phyloP scores from a whole-genome alignment of 2,888 invertebrate genomes.

The Sphaeridia pumilis region DNA sequence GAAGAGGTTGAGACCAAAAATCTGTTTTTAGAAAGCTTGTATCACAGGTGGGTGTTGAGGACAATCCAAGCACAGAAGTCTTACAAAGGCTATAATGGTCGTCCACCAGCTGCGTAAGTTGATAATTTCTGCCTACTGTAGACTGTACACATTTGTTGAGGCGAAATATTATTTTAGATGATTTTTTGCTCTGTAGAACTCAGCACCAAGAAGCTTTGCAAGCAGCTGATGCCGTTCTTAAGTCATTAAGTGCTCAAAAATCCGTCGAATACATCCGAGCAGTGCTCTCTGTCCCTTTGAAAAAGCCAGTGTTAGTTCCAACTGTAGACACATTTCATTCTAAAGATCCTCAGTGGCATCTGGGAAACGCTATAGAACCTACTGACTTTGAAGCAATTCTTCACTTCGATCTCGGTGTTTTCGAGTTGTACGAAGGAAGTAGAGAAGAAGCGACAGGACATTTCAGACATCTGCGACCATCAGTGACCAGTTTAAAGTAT shows the following conservation, averaged over 20 bases:
- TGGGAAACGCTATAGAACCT: slow-evolving; percentile 20
- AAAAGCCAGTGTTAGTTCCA: slow-evolving; percentile 12
- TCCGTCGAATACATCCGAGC: slow-evolving; percentile 22
- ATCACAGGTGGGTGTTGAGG: slow-evolving; percentile 72
- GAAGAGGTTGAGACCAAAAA: slow-evolving; percentile 36
- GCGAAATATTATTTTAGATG: slow-evolving; percentile 4
- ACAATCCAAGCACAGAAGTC: slow-evolving; percentile 45
- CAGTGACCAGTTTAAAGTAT: slow-evolving; percentile 29
- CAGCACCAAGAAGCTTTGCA: slow-evolving; percentile 1
- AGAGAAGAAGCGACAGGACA: slow-evolving; percentile 23
- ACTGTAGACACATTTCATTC: slow-evolving; percentile 14
- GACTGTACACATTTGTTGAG: too few species aligned
- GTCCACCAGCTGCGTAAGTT: neutral
- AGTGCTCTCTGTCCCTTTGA: neutral
- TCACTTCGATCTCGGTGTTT: slow-evolving; percentile 32
- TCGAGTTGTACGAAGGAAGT: slow-evolving; percentile 28
- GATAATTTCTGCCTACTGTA: too few species aligned
- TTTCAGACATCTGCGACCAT: slow-evolving; percentile 29
- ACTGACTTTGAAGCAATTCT: slow-evolving; percentile 28
- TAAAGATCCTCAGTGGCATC: slow-evolving; percentile 4
- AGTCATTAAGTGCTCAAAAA: slow-evolving; percentile 24
- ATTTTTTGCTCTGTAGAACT: slow-evolving; percentile 3
- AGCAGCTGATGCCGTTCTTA: slow-evolving; percentile 21
- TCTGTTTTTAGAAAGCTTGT: slow-evolving; percentile 64
- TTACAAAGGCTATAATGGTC: neutral